Conservation (phyloP, 2,888 invertebrate genomes). For the Hydraecia micacea region DNA sequence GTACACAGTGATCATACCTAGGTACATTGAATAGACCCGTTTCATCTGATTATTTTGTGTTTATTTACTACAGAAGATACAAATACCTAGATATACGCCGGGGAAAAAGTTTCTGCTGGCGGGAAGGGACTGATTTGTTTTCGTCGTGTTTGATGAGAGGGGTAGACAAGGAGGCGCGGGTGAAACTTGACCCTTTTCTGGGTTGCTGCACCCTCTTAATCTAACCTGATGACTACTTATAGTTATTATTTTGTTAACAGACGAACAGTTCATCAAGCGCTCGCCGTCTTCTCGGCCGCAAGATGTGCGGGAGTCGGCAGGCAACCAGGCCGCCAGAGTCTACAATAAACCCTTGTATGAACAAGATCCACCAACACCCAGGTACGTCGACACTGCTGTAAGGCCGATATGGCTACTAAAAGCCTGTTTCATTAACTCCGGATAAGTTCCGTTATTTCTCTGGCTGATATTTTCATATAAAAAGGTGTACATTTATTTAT, state of each 20-base stretch:
- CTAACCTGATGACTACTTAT: background rate
- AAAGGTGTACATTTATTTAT: too few relatives aligned
- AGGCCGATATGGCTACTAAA: background rate
- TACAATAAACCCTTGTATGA: slow-evolving; percentile 72
- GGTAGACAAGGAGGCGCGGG: too few relatives aligned
- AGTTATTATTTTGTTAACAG: slow-evolving; percentile 59
- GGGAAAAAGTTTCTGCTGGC: too few relatives aligned
- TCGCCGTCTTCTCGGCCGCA: slow-evolving; percentile 48
- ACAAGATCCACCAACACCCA: slow-evolving; percentile 46
- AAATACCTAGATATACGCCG: too few relatives aligned
- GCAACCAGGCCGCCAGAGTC: slow-evolving; percentile 70
- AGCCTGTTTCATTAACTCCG: background rate
- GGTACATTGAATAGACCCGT: too few relatives aligned
- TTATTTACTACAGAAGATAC: too few relatives aligned
- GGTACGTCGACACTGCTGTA: slow-evolving; percentile 36
- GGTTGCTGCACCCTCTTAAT: background rate
- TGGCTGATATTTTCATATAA: background rate
- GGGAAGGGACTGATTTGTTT: too few relatives aligned
- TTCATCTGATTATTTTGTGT: too few relatives aligned
- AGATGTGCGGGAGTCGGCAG: slow-evolving; percentile 64
- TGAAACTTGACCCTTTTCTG: too few relatives aligned
- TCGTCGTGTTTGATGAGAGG: too few relatives aligned
- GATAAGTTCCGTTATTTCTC: background rate
- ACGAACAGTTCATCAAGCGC: slow-evolving; percentile 70
- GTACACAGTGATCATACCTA: too few relatives aligned